phyloP scores from a whole-genome alignment of 2,888 invertebrate genomes.

The Hymenopus coronatus region DNA sequence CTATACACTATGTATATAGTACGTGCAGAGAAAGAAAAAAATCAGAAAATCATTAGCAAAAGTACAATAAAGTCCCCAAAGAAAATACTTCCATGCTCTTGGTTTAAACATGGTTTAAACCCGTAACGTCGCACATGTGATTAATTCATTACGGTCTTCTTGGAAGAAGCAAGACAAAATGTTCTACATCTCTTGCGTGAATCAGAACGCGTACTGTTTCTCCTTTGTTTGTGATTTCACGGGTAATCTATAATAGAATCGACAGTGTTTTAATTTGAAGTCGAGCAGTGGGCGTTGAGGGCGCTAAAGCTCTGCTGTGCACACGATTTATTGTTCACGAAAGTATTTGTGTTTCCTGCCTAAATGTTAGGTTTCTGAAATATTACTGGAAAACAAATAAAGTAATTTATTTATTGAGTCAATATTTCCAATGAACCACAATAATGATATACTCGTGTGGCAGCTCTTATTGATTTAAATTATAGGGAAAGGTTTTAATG shows the following conservation, averaged over 20 bases:
- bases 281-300: constrained; percentile 22
- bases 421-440: neutral
- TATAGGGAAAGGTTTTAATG: neutral
- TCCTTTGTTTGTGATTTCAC: constrained; percentile 22
- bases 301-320: constrained; percentile 8
- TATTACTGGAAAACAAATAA: constrained; percentile 1
- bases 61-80: too few species aligned
- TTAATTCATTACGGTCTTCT: neutral
- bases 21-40: too few species aligned
- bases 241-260: constrained; percentile 30
- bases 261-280: constrained; percentile 20
- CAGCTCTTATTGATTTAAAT: constrained; percentile 6
- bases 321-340: constrained; percentile 19
- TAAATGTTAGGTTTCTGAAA: neutral
- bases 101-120: too few species aligned
- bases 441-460: neutral
- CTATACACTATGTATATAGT: too few species aligned
- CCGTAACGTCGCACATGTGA: neutral
- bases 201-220: neutral
- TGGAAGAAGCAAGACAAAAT: neutral
- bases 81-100: too few species aligned
- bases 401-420: constrained; percentile 2
- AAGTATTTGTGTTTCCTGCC: neutral
- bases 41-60: too few species aligned
- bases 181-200: constrained; percentile 14